Conservation (phyloP, 2,888 invertebrate species). For the Atrina japonica region DNA sequence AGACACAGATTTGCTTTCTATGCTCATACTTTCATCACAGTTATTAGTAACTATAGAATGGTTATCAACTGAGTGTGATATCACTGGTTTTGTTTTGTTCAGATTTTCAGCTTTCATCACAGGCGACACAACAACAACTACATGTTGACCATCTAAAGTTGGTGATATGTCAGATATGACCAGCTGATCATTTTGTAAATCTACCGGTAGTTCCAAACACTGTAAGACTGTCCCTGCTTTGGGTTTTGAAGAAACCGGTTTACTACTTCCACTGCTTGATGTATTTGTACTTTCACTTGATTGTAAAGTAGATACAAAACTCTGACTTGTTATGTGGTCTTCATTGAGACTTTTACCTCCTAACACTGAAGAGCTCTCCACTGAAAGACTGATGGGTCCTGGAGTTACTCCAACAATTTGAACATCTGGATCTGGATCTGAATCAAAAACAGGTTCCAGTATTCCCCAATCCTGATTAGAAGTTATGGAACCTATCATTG, state of each 20-base stretch:
- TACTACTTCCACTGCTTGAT: conserved; percentile 14
- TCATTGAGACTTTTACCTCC: conserved; percentile 39
- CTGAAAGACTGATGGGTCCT: conserved; percentile 50
- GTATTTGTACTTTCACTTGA: conserved; percentile 45
- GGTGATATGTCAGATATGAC: conserved; percentile 86
- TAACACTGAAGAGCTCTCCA: conserved; percentile 24
- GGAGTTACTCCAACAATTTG: conserved; percentile 75
- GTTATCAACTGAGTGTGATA: conserved; percentile 27
- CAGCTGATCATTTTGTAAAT: conserved; percentile 80
- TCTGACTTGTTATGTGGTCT: conserved; percentile 14
- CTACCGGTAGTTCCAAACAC: conserved; percentile 73
- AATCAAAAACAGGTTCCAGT: conserved; percentile 56
- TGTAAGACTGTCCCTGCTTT: conserved; percentile 71
- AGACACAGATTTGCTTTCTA: conserved; percentile 2
- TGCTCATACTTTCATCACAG: conserved; percentile 25
- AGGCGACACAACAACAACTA: conserved; percentile 82
- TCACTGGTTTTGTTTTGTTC: conserved; percentile 42
- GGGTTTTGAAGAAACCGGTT: conserved; percentile 18
- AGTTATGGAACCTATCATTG: conserved; percentile 50
- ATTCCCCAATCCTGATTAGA: conserved; percentile 56
- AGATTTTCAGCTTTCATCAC: conserved; percentile 22
- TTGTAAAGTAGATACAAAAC: conserved; percentile 17
- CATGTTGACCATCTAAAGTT: conserved; percentile 86
- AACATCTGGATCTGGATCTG: conserved; percentile 69
- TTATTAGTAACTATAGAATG: conserved; percentile 5